Evolutionary conservation across 2,797 vertebrate species (phyloP), one percentile per base, ranked within the genome.

Genomic region (Ibycter americanus): DNA sequence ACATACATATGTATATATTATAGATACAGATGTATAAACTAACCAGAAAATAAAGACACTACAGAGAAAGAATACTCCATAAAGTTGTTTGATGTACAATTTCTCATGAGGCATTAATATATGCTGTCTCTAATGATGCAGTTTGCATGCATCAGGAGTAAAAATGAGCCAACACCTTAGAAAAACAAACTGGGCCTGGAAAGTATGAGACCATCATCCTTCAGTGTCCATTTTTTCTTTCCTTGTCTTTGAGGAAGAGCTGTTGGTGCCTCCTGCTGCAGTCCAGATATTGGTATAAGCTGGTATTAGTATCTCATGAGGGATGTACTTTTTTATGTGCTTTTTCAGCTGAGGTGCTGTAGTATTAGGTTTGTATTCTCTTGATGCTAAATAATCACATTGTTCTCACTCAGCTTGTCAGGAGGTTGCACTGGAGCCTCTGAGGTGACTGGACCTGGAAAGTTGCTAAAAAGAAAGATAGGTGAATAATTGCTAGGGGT

Each of bases 331-430:
- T 67, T 87, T 58, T 18, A 27, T 22, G 21, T 58, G 6, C 2
- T 34, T 52, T 83, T 82, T 16, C 49, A 61, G 23, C 49, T 51
- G 38, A 77, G 80, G 78, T 81, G 65, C 61, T 72, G 71, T 78
- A 54, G 52, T 65, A 61, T 83, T 46, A 83, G 19, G 32, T 63
- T 89, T 92, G 47, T 91, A 93, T 87, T 94, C 94, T 89, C 87
- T 49, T 81, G 95, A 32, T 88, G 52, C n/a, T 73, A 74, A 91
- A 55, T 95, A 96, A 97, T 97, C 89, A 90, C 52, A 47, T 93
- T 87, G 82, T 93, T 94, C 91, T 89, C 94, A 91, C 86, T 87
- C 66, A 82, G 58, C 65, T 94, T 95, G 89, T 92, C 85, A 94
- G 65, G 58, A 85, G 51, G 58, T 90, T 91, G 23, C 93, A 68